A percentile compares a stretch with the other conserved stretches of the same genome.
Evolutionary conservation across 2,888 invertebrate species (phyloP).

Genomic region (Drosophila sordidula): DNA sequence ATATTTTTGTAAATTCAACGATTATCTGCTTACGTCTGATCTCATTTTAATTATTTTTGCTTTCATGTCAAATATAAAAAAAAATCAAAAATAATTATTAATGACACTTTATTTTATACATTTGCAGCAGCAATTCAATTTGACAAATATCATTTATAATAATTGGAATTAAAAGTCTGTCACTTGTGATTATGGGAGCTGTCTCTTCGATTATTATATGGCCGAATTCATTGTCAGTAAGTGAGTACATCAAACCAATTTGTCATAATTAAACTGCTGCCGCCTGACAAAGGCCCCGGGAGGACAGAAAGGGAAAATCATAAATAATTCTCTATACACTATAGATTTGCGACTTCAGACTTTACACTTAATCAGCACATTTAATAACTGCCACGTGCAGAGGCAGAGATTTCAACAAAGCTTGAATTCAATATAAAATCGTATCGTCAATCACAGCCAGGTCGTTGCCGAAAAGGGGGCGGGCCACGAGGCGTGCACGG

Average conservation of each 20-base stretch:
- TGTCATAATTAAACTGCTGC: constrained; percentile 61
- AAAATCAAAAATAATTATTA: neutral
- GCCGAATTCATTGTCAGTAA: constrained; percentile 3
- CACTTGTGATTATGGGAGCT: constrained; percentile 4
- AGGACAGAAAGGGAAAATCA: constrained; percentile 29
- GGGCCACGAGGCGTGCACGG: neutral
- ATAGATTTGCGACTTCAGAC: constrained; percentile 43
- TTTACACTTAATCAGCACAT: constrained; percentile 77
- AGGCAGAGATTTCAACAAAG: constrained; percentile 11
- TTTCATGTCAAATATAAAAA: too few relatives aligned
- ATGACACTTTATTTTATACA: neutral
- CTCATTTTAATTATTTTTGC: neutral
- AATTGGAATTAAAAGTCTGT: constrained; percentile 23
- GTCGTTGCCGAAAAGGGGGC: constrained; percentile 1
- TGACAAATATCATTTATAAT: constrained; percentile 5
- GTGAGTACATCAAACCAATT: constrained; percentile 48
- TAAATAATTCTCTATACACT: constrained; percentile 56
- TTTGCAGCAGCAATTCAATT: neutral
- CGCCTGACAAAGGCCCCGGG: constrained; percentile 6
- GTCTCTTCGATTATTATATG: constrained; percentile 8
- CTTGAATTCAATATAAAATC: constrained; percentile 62
- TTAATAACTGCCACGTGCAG: constrained; percentile 77
- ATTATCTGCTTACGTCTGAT: neutral
- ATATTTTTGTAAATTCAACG: too few relatives aligned
- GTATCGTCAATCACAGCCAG: constrained; percentile 71